A percentile compares a stretch with the other conserved stretches of the same genome.
Evolutionary conservation across 2,888 invertebrate species (phyloP).

Genomic region (Polyommatus icarus): DNA sequence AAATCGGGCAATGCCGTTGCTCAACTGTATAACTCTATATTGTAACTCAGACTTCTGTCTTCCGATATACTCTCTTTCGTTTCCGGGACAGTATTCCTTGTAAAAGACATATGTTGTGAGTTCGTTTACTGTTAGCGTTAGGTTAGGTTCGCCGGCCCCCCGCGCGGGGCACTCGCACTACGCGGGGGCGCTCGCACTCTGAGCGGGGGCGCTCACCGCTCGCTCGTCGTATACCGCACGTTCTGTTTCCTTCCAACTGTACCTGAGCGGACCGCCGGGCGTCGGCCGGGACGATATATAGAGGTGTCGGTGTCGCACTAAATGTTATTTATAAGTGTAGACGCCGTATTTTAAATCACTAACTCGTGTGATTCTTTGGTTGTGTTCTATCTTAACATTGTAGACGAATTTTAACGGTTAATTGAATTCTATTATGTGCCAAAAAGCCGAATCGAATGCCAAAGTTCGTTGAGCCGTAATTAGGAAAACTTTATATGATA

Average conservation of each 20-base stretch:
- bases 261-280: conserved; percentile 59
- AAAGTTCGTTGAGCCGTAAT: conserved; percentile 46
- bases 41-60: conserved; percentile 56
- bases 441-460: conserved; percentile 45
- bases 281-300: conserved; percentile 43
- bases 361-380: conserved; percentile 77
- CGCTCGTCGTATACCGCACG: conserved; percentile 41
- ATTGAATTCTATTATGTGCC: conserved; percentile 49
- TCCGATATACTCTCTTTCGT: conserved; percentile 62
- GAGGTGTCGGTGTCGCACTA: conserved; percentile 46
- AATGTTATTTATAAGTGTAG: conserved; percentile 43
- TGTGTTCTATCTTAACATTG: conserved; percentile 71
- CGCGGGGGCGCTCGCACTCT: neutral
- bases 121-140: conserved; percentile 56
- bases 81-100: conserved; percentile 75
- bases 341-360: conserved; percentile 55
- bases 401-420: conserved; percentile 58
- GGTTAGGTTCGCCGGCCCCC: conserved; percentile 43
- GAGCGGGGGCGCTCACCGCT: neutral
- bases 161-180: neutral
- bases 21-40: conserved; percentile 54
- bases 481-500: conserved; percentile 48
- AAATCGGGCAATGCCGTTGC: conserved; percentile 69
- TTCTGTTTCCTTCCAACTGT: conserved; percentile 64
- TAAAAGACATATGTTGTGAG: conserved; percentile 74